phyloP scores from a whole-genome alignment of 1,140 invertebrate species.

The Drosophila jambulina region DNA sequence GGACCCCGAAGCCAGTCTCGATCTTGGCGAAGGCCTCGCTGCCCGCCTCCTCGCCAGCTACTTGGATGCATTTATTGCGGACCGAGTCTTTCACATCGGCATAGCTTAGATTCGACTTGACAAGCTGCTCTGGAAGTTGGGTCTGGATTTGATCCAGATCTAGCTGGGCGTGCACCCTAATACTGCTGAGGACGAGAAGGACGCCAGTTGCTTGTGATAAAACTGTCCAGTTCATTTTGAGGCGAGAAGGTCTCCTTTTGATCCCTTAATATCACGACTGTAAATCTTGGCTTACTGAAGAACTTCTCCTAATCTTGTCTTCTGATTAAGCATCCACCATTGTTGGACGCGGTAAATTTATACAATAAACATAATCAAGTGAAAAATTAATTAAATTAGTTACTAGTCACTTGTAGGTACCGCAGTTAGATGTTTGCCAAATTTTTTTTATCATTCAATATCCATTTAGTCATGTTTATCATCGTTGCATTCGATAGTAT shows the following conservation, averaged over 20 bases:
- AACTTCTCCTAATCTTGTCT: background rate
- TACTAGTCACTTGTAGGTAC: conserved; percentile 6
- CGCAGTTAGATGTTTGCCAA: conserved; percentile 2
- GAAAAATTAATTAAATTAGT: conserved; percentile 39
- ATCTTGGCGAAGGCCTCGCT: conserved; percentile 57
- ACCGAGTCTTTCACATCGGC: conserved; percentile 57
- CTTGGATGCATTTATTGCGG: conserved; percentile 72
- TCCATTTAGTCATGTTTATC: conserved; percentile 10
- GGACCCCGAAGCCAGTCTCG: conserved; percentile 45
- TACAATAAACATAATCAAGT: background rate
- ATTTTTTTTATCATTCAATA: background rate
- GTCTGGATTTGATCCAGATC: conserved; percentile 57
- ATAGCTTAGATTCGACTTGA: conserved; percentile 48
- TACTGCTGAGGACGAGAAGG: conserved; percentile 9
- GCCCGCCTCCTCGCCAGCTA: conserved; percentile 72
- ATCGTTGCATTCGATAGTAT: conserved; percentile 6
- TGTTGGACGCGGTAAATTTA: background rate
- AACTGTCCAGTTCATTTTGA: conserved; percentile 14
- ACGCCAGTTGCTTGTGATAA: background rate
- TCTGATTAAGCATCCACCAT: conserved; percentile 2
- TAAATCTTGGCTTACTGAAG: background rate
- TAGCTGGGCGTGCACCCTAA: conserved; percentile 37
- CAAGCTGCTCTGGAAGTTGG: conserved; percentile 58
- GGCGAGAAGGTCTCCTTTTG: background rate
- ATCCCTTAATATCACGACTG: background rate